Base-by-base conservation (phyloP, 1,140 invertebrate genomes). In the Panagrolaimus sp. region DNA sequence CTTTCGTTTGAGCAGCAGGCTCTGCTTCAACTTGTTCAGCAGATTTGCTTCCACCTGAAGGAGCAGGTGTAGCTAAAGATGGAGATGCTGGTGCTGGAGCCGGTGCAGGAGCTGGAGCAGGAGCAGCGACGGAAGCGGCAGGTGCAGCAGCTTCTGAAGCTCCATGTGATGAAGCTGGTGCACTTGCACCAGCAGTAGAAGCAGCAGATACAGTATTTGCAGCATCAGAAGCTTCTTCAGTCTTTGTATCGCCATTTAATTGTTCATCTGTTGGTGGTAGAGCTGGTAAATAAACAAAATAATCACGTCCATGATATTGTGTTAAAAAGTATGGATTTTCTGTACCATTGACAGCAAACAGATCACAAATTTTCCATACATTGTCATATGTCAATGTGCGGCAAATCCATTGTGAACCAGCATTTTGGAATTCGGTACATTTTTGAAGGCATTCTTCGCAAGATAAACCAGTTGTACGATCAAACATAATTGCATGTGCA, bases 51-150 rank as follows among this genome's bases (percentile, higher is more conserved):
- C 43, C 62, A 11, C 23, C 25, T 9, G 69, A 64, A 9, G 66
- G 43, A 25, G 47, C 8, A 43, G 70, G 65, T 11, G 62, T 47
- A 9, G 65, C 57, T 13, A 70, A 48, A 48, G 31, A 65, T n/a
- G n/a, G n/a, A n/a, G n/a, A n/a, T n/a, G n/a, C n/a, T 5, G 76
- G 51, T 47, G 75, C 75, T 53, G 83, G 76, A 38, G 77, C 73
- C 44, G n/a, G n/a, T n/a, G n/a, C n/a, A n/a, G n/a, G n/a, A n/a
- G n/a, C n/a, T n/a, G n/a, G n/a, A n/a, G n/a, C n/a, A n/a, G n/a
- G n/a, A n/a, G 85, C 84, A 25, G 84, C 72, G 25, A 84, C 87
- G 66, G 86, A 66, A n/a, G 69, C 80, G 62, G 84, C 84, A 74
- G 86, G 85, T 74, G 53, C 71, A 48, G 71, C 13, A 45, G 88